phyloP scores from a whole-genome alignment of 1,140 invertebrate species.

The Drosophila pallidifrons region DNA sequence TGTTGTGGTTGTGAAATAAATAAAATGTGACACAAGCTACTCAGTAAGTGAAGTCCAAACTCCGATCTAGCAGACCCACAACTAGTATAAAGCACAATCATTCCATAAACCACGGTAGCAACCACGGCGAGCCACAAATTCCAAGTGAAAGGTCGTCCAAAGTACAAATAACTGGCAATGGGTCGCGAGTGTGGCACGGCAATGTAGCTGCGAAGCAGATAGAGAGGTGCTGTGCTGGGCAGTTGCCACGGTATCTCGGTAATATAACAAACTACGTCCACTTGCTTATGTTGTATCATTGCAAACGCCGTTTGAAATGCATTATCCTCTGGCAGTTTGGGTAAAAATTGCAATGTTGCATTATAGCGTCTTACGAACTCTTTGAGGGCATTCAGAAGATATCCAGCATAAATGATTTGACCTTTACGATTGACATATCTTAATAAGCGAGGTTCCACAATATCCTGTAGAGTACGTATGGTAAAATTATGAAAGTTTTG shows the following conservation, averaged over 20 bases:
- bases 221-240: background rate
- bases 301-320: background rate
- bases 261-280: background rate
- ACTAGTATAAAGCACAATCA: slow-evolving; percentile 26
- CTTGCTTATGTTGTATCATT: background rate
- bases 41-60: slow-evolving; percentile 46
- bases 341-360: background rate
- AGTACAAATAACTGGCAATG: background rate
- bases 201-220: background rate
- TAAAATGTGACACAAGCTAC: slow-evolving; percentile 49
- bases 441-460: slow-evolving; percentile 34
- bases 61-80: slow-evolving; percentile 17
- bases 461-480: background rate
- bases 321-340: background rate
- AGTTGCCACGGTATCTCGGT: background rate
- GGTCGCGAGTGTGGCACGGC: background rate
- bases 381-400: slow-evolving; percentile 9
- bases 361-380: background rate
- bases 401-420: slow-evolving; percentile 22
- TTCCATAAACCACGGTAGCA: background rate
- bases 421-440: slow-evolving; percentile 33
- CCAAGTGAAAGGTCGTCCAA: background rate
- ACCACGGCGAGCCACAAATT: background rate
- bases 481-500: slow-evolving; percentile 29
- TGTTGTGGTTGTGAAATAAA: slow-evolving; percentile 7